Evolutionary conservation across 2,113 vertebrate species (phyloP).

Genomic region (Myrmecophaga tridactyla): DNA sequence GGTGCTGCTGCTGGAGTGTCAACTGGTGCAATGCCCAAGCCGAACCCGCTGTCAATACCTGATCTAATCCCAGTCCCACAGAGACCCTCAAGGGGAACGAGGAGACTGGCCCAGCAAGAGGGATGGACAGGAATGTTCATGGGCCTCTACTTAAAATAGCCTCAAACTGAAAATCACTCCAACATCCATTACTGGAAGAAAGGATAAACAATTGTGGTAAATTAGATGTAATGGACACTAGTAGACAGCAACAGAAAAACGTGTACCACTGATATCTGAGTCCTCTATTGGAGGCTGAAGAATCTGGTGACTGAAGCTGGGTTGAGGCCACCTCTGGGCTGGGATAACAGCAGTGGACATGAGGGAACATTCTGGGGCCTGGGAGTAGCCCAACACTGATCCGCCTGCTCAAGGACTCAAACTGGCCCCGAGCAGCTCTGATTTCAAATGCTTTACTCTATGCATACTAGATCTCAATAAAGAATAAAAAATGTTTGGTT

Average conservation of each 20-base stretch:
- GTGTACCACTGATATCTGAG: accelerated
- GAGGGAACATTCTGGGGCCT: accelerated
- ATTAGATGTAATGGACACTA: accelerated
- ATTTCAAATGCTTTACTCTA: accelerated
- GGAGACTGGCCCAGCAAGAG: accelerated
- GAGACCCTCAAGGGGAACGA: accelerated
- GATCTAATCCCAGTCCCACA: not conserved
- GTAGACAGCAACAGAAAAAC: accelerated
- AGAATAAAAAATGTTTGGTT: too few relatives aligned
- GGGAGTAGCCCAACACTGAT: too few relatives aligned
- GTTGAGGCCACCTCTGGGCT: accelerated
- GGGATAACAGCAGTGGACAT: not conserved
- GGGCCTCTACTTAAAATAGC: accelerated
- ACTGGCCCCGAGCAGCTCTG: too few relatives aligned
- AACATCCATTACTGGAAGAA: accelerated
- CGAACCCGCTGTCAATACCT: accelerated
- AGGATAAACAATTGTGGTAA: accelerated
- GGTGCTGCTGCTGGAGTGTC: too few relatives aligned
- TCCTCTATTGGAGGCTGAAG: accelerated
- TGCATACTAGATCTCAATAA: accelerated
- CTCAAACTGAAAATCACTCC: accelerated
- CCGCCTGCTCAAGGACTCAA: too few relatives aligned
- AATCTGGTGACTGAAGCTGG: not conserved
- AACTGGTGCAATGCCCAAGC: not conserved
- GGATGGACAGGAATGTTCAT: accelerated